Conservation (phyloP, 2,797 vertebrate genomes). For the Parotocinclus haroldoi region DNA sequence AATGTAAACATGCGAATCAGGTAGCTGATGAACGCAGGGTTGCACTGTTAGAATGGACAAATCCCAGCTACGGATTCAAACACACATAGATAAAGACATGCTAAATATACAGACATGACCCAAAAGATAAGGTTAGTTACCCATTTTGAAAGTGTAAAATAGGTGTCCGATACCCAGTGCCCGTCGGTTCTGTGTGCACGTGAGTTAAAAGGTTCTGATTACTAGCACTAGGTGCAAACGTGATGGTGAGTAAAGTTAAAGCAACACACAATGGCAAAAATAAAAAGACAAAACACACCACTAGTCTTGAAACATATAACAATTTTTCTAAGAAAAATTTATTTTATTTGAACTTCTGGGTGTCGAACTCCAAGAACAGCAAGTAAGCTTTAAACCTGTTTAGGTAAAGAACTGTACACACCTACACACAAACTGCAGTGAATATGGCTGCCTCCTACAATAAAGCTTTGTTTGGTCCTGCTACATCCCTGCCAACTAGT, state of each 20-base stretch:
- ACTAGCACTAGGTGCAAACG: conserved; percentile 1
- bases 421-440: conserved; percentile 34
- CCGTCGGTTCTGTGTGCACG: no score
- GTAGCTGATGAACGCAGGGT: no score
- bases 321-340: conserved; percentile 44
- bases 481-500: conserved; percentile 24
- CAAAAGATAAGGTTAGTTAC: no score
- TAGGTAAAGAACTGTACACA: conserved; percentile 37
- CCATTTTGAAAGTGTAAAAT: no score
- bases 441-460: conserved; percentile 24
- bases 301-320: conserved; percentile 41
- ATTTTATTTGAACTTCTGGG: conserved; percentile 49
- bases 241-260: conserved; percentile 18
- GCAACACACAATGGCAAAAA: conserved; percentile 30
- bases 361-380: conserved; percentile 38
- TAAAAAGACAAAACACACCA: conserved; percentile 38
- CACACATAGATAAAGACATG: no score
- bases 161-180: no score
- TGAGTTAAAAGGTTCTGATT: not conserved
- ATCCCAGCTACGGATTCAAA: no score
- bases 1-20: no score
- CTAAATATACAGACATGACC: no score
- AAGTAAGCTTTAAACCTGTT: conserved; percentile 30
- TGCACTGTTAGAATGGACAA: no score
- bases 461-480: conserved; percentile 41